Percentiles rank a stretch among this genome's conserved stretches.
Conservation (phyloP, 2,113 vertebrate genomes). For the Drymodes brunneopygia region DNA sequence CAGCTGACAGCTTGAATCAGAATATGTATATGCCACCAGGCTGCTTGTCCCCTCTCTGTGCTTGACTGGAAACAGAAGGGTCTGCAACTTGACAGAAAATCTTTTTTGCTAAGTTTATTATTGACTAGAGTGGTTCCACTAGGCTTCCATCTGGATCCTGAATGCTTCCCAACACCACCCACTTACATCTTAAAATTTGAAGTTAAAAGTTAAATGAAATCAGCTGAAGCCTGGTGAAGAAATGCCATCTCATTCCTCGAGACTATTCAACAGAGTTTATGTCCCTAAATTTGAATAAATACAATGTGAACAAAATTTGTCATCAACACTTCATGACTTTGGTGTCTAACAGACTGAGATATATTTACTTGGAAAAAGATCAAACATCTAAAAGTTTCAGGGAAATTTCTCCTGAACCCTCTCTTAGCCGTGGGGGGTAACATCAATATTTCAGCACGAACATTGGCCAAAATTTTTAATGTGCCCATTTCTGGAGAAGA, state of each 20-base stretch:
- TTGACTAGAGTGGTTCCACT: constrained; percentile 4
- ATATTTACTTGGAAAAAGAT: neutral
- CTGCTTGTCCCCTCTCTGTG: neutral
- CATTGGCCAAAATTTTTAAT: neutral
- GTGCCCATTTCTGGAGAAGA: neutral
- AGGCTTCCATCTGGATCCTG: constrained; percentile 6
- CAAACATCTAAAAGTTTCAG: neutral
- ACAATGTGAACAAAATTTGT: neutral
- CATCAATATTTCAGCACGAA: neutral
- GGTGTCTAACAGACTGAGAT: neutral
- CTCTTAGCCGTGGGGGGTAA: accelerated
- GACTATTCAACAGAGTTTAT: neutral
- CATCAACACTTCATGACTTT: neutral
- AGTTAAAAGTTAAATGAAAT: constrained; percentile 12
- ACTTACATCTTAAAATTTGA: neutral
- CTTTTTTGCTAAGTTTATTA: constrained; percentile 36
- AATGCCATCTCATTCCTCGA: neutral
- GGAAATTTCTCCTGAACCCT: neutral
- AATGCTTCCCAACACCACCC: constrained; percentile 13
- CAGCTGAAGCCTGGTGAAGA: neutral
- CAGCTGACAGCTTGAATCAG: neutral
- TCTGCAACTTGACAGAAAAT: neutral
- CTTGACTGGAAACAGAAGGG: constrained; percentile 34
- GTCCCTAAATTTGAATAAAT: neutral
- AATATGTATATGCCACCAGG: neutral